A percentile compares a stretch with the other conserved stretches of the same genome.
Conservation (phyloP, 1,140 invertebrate genomes). For the Drosophila bocqueti region DNA sequence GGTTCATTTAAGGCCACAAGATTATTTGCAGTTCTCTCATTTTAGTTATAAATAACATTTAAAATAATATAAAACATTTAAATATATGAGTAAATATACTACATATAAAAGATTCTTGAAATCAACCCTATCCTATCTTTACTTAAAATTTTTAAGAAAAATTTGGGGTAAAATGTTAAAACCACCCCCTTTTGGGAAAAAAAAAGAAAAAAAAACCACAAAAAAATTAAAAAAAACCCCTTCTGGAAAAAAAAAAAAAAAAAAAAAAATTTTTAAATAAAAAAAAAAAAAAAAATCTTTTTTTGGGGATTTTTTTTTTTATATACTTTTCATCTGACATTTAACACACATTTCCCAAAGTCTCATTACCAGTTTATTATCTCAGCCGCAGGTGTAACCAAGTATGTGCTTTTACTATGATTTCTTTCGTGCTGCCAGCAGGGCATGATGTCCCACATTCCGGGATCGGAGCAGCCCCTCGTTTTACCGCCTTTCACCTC, state of each 20-base stretch:
- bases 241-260: too few species aligned
- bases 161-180: too few species aligned
- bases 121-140: too few species aligned
- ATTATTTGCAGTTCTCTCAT: not conserved
- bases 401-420: slow-evolving; percentile 52
- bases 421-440: slow-evolving; percentile 59
- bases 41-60: not conserved
- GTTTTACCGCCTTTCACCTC: slow-evolving; percentile 48
- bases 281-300: too few species aligned
- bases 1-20: not conserved
- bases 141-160: too few species aligned
- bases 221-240: too few species aligned
- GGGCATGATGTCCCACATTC: slow-evolving; percentile 68
- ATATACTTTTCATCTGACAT: not conserved
- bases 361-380: not conserved
- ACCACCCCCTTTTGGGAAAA: too few species aligned
- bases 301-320: too few species aligned
- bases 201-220: too few species aligned
- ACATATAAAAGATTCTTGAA: too few species aligned
- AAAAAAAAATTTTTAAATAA: too few species aligned
- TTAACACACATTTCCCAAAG: not conserved
- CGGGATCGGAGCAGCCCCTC: slow-evolving; percentile 16
- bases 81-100: too few species aligned
- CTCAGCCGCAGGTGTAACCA: slow-evolving; percentile 11
- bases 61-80: not conserved